These are phyloP conservation scores for Cryptotermes secundus DNA, from an alignment of 1,140 invertebrate genomes.

Conservation along the genomic window DNA sequence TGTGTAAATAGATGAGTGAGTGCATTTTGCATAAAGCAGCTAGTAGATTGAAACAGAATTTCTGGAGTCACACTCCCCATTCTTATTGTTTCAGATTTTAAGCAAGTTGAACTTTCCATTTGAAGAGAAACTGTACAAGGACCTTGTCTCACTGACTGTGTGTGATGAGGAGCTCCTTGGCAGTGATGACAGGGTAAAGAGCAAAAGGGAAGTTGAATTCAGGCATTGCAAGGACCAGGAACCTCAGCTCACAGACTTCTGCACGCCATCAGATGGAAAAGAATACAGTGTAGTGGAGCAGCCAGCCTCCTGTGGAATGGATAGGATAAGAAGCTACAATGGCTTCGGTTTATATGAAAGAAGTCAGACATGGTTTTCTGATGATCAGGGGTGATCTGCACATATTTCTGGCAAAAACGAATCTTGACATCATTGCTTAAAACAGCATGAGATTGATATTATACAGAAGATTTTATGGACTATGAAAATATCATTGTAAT, in stretches of 20 bases:
- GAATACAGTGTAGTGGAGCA: slow-evolving; percentile 41
- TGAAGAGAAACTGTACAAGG: slow-evolving; percentile 45
- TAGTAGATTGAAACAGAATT: too few relatives aligned
- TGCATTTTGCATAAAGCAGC: too few relatives aligned
- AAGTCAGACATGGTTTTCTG: not conserved
- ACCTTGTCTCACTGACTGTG: slow-evolving; percentile 45
- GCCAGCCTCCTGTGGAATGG: slow-evolving; percentile 36
- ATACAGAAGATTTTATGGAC: too few relatives aligned
- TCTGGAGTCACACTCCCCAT: not conserved
- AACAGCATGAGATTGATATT: too few relatives aligned
- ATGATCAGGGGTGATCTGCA: not conserved
- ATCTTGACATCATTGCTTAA: too few relatives aligned
- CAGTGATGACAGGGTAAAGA: slow-evolving; percentile 44
- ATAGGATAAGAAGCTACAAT: slow-evolving; percentile 35
- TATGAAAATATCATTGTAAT: too few relatives aligned
- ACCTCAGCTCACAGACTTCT: slow-evolving; percentile 43
- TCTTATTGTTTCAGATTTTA: slow-evolving; percentile 42
- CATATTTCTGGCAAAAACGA: too few relatives aligned
- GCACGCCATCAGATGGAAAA: slow-evolving; percentile 40
- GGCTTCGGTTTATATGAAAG: slow-evolving; percentile 44
- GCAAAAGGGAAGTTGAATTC: slow-evolving; percentile 40
- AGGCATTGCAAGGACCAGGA: not conserved
- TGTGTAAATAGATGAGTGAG: too few relatives aligned
- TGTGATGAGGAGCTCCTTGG: slow-evolving; percentile 45
- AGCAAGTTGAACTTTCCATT: slow-evolving; percentile 44